Evolutionary conservation across 2,888 invertebrate genomes (phyloP).

Genomic region (Patella pellucida): DNA sequence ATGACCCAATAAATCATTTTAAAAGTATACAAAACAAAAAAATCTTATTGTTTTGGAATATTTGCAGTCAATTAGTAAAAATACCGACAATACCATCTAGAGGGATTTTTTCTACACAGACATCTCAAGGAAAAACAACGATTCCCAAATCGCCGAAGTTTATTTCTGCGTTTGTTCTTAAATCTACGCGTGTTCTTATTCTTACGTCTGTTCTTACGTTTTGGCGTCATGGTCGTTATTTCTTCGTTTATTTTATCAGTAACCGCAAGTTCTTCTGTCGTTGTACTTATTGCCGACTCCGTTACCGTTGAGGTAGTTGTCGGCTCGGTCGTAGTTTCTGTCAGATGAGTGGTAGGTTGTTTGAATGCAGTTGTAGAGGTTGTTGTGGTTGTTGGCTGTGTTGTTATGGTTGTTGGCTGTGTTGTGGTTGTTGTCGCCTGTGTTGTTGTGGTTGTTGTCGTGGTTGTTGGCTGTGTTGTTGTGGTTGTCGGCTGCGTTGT

Average conservation of each 20-base stretch:
- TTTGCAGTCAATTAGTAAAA: too few relatives aligned
- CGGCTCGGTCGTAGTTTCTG: too few relatives aligned
- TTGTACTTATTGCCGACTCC: neutral
- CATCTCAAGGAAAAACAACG: neutral
- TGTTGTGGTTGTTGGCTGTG: too few relatives aligned
- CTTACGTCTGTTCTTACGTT: too few relatives aligned
- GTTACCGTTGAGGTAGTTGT: neutral
- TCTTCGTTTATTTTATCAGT: neutral
- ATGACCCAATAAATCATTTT: too few relatives aligned
- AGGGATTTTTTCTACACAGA: neutral
- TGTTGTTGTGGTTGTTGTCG: neutral
- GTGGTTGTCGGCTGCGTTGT: neutral
- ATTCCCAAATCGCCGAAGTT: neutral
- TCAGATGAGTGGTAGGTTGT: neutral
- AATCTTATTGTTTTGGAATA: too few relatives aligned
- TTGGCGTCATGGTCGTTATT: neutral
- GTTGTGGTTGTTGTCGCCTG: neutral
- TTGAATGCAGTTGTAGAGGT: neutral
- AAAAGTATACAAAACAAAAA: too few relatives aligned
- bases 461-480: neutral
- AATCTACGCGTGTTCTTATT: too few relatives aligned
- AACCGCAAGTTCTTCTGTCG: neutral
- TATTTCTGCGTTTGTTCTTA: neutral
- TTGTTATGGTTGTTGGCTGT: too few relatives aligned
- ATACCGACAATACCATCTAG: too few relatives aligned